phyloP scores from a whole-genome alignment of 1,140 invertebrate species.

The Epicauta chinensis region DNA sequence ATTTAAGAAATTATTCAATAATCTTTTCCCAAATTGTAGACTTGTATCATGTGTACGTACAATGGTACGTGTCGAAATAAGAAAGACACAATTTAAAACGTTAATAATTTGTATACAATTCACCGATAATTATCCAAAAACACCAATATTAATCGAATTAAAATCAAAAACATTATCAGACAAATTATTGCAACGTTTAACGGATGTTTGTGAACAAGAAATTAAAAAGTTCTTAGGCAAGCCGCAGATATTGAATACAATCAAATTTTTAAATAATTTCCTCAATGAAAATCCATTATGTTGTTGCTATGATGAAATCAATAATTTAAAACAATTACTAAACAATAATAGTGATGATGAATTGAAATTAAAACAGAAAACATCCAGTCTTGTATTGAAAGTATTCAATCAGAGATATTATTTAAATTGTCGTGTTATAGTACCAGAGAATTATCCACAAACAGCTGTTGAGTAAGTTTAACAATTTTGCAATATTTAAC shows the following conservation, averaged over 20 bases:
- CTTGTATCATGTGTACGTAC: conserved; percentile 60
- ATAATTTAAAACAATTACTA: conserved; percentile 52
- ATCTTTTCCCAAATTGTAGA: conserved; percentile 53
- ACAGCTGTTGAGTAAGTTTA: conserved; percentile 48
- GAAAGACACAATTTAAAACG: conserved; percentile 55
- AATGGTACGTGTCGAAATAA: conserved; percentile 63
- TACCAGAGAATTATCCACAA: conserved; percentile 63
- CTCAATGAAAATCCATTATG: conserved; percentile 66
- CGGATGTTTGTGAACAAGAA: conserved; percentile 60
- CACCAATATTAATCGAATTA: conserved; percentile 58
- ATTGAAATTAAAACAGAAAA: conserved; percentile 64
- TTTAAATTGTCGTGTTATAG: conserved; percentile 50
- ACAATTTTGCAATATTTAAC: neutral
- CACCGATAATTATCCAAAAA: conserved; percentile 53
- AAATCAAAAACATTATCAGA: conserved; percentile 64
- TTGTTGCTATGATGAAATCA: conserved; percentile 69
- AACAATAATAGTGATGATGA: conserved; percentile 44
- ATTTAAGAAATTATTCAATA: conserved; percentile 57
- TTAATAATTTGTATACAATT: conserved; percentile 62
- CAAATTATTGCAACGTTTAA: conserved; percentile 56
- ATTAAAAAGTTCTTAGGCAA: conserved; percentile 56
- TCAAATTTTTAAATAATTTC: conserved; percentile 61
- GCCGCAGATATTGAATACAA: conserved; percentile 48
- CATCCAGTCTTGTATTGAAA: conserved; percentile 55
- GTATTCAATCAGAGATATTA: conserved; percentile 54